Base-by-base conservation (phyloP, 2,888 invertebrate species). In the Harpagoxenus sublaevis region DNA sequence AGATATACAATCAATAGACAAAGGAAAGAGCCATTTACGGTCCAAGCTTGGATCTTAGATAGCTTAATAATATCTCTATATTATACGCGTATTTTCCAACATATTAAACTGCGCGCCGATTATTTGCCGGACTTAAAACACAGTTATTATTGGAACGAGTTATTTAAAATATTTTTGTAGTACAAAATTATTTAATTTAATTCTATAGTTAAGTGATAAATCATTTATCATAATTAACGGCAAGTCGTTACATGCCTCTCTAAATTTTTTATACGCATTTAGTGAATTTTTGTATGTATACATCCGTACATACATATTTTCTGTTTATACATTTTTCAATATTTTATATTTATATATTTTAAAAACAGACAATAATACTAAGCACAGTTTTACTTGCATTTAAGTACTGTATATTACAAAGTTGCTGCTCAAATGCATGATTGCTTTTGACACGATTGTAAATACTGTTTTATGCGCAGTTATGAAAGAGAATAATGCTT, bases 401-500 rank as follows among this genome's bases (percentile, higher is more conserved):
- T 39, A 57, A 42, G 28, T 60, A 57, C 18, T 42, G 10, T 39
- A n/a, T 73, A 35, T 62, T 45, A 51, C 51, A 31, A 39, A 62
- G 9, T 75, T 62, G 18, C 28, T 74, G 23, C 42, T 0, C n/a
- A 31, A 77, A 55, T 12, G 10, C 23, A 15, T 3, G 28, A 45
- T 62, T 60, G 31, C 2, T 62, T 51, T 15, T 39, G 23, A 55
- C 28, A 2, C 9, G 53, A 55, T 55, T 66, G 28, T 31, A 66
- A 77, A 66, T 66, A 55, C 42, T 66, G 6, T 45, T 42, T 70
- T 66, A 18, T 51, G 31, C n/a, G 2, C 18, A 12, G 12, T 55
- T 55, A 42, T 42, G n/a, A 55, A 9, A 57, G 12, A 55, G 55
- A 66, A 60, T 62, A 75, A 62, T 75, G 45, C 74, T 48, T 48